Percentiles rank a stretch among this genome's conserved stretches.
phyloP scores from a whole-genome alignment of 2,797 vertebrate species.

The Hippoglossus hippoglossus region DNA sequence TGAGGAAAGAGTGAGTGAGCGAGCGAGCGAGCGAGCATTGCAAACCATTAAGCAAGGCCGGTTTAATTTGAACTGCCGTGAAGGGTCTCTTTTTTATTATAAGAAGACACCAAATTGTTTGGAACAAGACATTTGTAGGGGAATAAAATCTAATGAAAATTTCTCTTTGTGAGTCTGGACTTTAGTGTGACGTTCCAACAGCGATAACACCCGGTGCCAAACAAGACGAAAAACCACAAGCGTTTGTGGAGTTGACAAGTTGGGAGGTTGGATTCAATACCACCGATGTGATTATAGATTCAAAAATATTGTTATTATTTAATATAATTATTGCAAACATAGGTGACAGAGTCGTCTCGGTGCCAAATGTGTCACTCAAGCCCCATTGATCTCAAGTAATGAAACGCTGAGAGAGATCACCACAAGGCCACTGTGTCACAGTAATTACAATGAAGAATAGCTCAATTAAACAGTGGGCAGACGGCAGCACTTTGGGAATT shows the following conservation, averaged over 20 bases:
- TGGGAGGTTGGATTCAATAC: slow-evolving; percentile 36
- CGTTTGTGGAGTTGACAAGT: slow-evolving; percentile 17
- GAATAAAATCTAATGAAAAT: not conserved
- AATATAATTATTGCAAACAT: slow-evolving; percentile 50
- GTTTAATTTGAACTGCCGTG: slow-evolving; percentile 2
- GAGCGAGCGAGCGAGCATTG: not conserved
- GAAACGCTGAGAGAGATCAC: slow-evolving; percentile 59
- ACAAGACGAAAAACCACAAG: slow-evolving; percentile 35
- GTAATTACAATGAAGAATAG: slow-evolving; percentile 71
- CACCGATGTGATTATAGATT: slow-evolving; percentile 21
- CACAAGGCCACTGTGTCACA: slow-evolving; percentile 54
- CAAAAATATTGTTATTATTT: slow-evolving; percentile 43
- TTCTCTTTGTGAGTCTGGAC: not conserved
- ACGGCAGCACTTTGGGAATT: slow-evolving; percentile 34
- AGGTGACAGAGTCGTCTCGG: slow-evolving; percentile 24
- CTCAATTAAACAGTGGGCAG: slow-evolving; percentile 58
- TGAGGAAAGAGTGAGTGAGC: not conserved
- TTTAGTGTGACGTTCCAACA: slow-evolving; percentile 11
- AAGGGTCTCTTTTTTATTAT: not conserved
- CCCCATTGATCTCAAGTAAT: slow-evolving; percentile 69
- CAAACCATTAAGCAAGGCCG: slow-evolving; percentile 2
- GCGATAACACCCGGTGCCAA: slow-evolving; percentile 23
- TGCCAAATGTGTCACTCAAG: slow-evolving; percentile 62
- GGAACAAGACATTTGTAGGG: not conserved
- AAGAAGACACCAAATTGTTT: no score